Conservation (phyloP, 2,797 vertebrate species). For the Trachops cirrhosus region DNA sequence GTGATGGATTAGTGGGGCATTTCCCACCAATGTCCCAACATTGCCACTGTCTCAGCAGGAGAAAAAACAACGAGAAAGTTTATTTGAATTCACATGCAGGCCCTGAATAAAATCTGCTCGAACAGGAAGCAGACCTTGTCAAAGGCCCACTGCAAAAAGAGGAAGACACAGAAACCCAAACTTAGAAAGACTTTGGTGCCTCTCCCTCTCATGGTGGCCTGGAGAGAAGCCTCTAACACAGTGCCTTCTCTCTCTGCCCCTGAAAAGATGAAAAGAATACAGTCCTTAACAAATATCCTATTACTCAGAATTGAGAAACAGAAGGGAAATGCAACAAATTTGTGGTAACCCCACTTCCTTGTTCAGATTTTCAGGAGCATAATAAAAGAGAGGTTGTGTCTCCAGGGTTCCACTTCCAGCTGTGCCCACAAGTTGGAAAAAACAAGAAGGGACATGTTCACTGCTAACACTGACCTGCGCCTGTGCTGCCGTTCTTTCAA, state of each 20-base stretch:
- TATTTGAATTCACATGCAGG: not conserved
- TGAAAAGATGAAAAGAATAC: constrained; percentile 43
- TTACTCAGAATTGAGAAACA: not conserved
- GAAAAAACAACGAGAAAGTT: constrained; percentile 52
- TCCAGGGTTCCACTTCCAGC: constrained; percentile 33
- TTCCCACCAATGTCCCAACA: constrained; percentile 59
- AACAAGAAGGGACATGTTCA: constrained; percentile 50
- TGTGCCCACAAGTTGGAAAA: constrained; percentile 48
- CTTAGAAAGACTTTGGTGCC: not conserved
- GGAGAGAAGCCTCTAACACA: constrained; percentile 37
- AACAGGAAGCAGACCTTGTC: not conserved
- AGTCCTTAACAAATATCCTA: not conserved
- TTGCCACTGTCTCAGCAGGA: constrained; percentile 5
- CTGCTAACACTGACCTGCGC: not conserved
- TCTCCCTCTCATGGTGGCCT: constrained; percentile 37
- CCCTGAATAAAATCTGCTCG: constrained; percentile 40
- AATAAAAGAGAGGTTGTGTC: constrained; percentile 40
- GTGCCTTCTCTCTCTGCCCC: not conserved
- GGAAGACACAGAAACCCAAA: not conserved
- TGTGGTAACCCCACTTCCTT: constrained; percentile 19
- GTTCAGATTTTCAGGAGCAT: not conserved
- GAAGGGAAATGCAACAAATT: constrained; percentile 35
- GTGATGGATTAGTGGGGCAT: constrained; percentile 56
- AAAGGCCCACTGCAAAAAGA: not conserved
- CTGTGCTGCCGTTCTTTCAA: constrained; percentile 25